These are phyloP conservation scores for Galaxea fascicularis DNA, from an alignment of 92 coral and sea anemone species.

Conservation along the genomic window DNA sequence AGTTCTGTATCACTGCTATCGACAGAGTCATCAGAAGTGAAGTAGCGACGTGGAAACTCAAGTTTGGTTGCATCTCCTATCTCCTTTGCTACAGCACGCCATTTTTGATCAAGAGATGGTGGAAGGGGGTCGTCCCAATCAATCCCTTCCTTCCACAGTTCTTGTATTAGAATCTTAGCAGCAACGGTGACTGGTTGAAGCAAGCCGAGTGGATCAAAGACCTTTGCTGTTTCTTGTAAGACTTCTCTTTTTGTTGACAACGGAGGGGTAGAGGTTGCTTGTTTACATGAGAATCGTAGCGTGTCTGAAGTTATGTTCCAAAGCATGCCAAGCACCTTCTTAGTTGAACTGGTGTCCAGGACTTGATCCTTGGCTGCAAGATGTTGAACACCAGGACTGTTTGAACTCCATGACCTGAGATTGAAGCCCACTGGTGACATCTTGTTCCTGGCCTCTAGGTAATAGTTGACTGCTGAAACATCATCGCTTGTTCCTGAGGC, in stretches of 20 bases:
- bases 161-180: slow-evolving; percentile 25
- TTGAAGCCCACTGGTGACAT: slow-evolving; percentile 53
- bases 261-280: not conserved
- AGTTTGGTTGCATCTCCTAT: slow-evolving; percentile 20
- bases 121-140: slow-evolving; percentile 8
- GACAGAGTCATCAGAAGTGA: not conserved
- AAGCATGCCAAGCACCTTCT: slow-evolving; percentile 34
- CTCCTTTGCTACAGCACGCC: slow-evolving; percentile 24
- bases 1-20: slow-evolving; percentile 7
- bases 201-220: slow-evolving; percentile 21
- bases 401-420: slow-evolving; percentile 66
- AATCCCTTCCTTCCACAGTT: slow-evolving; percentile 27
- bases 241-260: slow-evolving; percentile 6
- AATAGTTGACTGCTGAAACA: slow-evolving; percentile 26
- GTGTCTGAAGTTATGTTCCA: slow-evolving; percentile 36
- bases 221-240: slow-evolving; percentile 30
- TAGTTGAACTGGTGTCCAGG: slow-evolving; percentile 20
- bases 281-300: slow-evolving; percentile 11
- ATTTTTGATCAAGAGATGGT: slow-evolving; percentile 22
- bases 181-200: slow-evolving; percentile 18
- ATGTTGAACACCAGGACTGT: slow-evolving; percentile 35
- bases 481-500: slow-evolving; percentile 44
- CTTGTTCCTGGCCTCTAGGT: slow-evolving; percentile 39
- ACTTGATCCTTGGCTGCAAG: slow-evolving; percentile 46
- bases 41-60: slow-evolving; percentile 12